Percentiles rank a stretch among this genome's conserved stretches.
Conservation (phyloP, 2,113 vertebrate genomes). For the Perccottus glenii region DNA sequence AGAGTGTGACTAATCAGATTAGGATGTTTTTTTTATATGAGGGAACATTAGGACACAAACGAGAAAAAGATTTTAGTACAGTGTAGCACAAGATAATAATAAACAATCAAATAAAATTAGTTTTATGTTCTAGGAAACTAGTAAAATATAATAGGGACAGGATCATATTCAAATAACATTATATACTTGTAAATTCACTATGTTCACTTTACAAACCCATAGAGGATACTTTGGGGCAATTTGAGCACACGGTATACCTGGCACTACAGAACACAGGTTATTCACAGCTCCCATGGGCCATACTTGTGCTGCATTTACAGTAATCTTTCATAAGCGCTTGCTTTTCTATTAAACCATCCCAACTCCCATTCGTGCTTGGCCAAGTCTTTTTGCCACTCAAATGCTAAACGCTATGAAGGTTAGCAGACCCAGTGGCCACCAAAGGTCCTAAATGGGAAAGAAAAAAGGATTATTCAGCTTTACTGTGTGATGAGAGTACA, state of each 20-base stretch:
- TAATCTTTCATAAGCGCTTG: constrained; percentile 44
- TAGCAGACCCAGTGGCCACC: constrained; percentile 32
- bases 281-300: constrained; percentile 53
- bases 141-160: constrained; percentile 10
- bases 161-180: neutral
- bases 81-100: too few relatives aligned
- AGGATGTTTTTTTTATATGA: too few relatives aligned
- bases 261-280: constrained; percentile 7
- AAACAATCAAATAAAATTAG: neutral
- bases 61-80: too few relatives aligned
- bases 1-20: too few relatives aligned
- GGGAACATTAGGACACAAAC: too few relatives aligned
- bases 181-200: constrained; percentile 16
- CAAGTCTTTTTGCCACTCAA: constrained; percentile 47
- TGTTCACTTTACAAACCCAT: constrained; percentile 38
- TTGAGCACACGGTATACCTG: constrained; percentile 25
- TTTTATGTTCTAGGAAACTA: constrained; percentile 23
- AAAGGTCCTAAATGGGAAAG: constrained; percentile 14
- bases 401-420: constrained; percentile 37
- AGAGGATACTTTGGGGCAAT: constrained; percentile 22
- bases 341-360: constrained; percentile 45
- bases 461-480: constrained; percentile 29
- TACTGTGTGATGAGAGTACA: constrained; percentile 12
- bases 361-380: constrained; percentile 15
- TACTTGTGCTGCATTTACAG: constrained; percentile 14